Conservation (phyloP, 2,113 vertebrate species). For the Otis tarda region DNA sequence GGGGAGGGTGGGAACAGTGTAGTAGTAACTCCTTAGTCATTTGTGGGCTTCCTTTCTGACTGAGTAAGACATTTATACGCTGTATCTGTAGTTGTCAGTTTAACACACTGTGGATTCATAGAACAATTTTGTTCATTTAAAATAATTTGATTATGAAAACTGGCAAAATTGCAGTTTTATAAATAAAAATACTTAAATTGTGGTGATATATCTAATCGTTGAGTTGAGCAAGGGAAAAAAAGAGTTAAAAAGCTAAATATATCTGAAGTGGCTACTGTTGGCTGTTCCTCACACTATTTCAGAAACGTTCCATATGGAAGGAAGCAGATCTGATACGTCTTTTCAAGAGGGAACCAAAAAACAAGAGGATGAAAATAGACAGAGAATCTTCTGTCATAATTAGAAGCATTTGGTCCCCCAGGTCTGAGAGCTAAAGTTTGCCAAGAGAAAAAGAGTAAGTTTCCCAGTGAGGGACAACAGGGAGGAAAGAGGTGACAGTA, state of each 20-base stretch:
- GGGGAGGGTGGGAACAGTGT: background rate
- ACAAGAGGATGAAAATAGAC: background rate
- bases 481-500: background rate
- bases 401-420: background rate
- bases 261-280: constrained; percentile 4
- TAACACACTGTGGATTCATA: background rate
- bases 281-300: background rate
- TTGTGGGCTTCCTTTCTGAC: background rate
- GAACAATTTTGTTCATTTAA: background rate
- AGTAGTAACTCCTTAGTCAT: constrained; percentile 8
- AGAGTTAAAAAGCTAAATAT: constrained; percentile 14
- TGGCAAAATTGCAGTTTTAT: background rate
- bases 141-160: background rate
- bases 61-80: background rate
- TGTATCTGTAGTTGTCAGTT: background rate
- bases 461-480: background rate
- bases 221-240: background rate
- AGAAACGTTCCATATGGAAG: constrained; percentile 41
- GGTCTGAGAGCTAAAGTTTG: background rate
- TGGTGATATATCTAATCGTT: background rate
- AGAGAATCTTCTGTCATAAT: background rate
- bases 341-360: background rate
- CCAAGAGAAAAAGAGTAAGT: background rate
- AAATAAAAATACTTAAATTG: background rate
- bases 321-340: background rate